Evolutionary conservation across 2,888 invertebrate genomes (phyloP).

Genomic region (Plagodis pulveraria): DNA sequence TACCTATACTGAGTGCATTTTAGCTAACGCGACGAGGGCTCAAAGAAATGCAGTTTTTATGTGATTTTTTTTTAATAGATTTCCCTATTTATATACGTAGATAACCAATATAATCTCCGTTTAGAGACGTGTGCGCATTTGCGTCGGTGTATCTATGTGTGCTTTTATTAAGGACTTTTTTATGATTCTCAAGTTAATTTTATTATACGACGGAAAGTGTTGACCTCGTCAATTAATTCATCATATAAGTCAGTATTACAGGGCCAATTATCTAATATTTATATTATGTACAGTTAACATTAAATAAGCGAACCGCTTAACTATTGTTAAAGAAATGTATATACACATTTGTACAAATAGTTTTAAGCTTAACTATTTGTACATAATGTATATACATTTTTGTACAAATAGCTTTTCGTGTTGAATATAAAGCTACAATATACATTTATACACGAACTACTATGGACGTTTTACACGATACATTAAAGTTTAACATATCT

Average conservation of each 20-base stretch:
- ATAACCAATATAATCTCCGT: conserved; percentile 41
- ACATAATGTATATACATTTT: too few relatives aligned
- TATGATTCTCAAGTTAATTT: conserved; percentile 59
- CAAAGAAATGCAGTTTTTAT: conserved; percentile 75
- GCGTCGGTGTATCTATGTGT: conserved; percentile 35
- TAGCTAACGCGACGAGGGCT: conserved; percentile 70
- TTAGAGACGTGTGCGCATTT: conserved; percentile 30
- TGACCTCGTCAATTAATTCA: conserved; percentile 70
- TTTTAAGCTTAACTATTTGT: too few relatives aligned
- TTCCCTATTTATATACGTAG: conserved; percentile 52
- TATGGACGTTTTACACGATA: conserved; percentile 15
- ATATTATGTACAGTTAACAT: conserved; percentile 36
- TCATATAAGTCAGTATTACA: conserved; percentile 81
- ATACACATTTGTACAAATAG: not conserved
- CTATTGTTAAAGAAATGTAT: not conserved
- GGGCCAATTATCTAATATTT: conserved; percentile 56
- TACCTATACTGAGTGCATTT: conserved; percentile 65
- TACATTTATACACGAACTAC: conserved; percentile 10
- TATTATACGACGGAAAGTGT: conserved; percentile 40
- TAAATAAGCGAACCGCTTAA: not conserved
- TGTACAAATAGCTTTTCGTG: too few relatives aligned
- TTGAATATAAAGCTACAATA: conserved; percentile 4
- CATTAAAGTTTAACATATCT: conserved; percentile 32
- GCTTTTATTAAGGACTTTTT: conserved; percentile 33
- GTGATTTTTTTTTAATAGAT: conserved; percentile 74